Evolutionary conservation across 1,140 invertebrate species (phyloP).

Genomic region (Physella acuta): DNA sequence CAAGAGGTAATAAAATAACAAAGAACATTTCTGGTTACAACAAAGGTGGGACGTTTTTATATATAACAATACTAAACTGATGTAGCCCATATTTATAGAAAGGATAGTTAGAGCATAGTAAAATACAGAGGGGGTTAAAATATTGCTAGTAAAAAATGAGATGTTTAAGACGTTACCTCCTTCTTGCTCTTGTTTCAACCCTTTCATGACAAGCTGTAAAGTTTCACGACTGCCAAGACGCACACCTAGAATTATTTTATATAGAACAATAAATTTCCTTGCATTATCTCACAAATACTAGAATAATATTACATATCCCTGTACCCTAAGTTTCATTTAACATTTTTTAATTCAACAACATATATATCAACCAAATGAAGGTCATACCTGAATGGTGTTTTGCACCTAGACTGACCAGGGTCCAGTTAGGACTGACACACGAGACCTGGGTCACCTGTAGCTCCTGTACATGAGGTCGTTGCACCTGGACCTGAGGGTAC

Average conservation of each 20-base stretch:
- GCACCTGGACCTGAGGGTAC: conserved; percentile 48
- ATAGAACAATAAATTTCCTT: not conserved
- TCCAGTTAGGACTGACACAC: conserved; percentile 61
- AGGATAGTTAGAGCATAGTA: not conserved
- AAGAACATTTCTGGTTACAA: not conserved
- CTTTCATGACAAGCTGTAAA: conserved; percentile 50
- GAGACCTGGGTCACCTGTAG: conserved; percentile 66
- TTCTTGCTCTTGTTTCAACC: conserved; percentile 16
- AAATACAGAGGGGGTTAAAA: too few relatives aligned
- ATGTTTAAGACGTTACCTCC: conserved; percentile 7
- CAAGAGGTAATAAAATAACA: not conserved
- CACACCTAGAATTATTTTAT: conserved; percentile 40
- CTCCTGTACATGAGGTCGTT: conserved; percentile 66
- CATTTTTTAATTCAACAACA: not conserved
- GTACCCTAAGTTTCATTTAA: not conserved
- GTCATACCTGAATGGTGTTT: conserved; percentile 11
- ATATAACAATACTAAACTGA: too few relatives aligned
- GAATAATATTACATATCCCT: not conserved
- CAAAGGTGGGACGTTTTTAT: not conserved
- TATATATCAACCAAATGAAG: not conserved
- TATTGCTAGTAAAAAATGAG: too few relatives aligned
- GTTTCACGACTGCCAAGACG: conserved; percentile 48
- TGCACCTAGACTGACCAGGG: conserved; percentile 9
- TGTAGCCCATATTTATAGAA: not conserved
- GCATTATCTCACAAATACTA: not conserved